Evolutionary conservation across 2,888 invertebrate genomes (phyloP), one percentile per base, ranked within the genome.

Genomic region (Strigamia maritima): DNA sequence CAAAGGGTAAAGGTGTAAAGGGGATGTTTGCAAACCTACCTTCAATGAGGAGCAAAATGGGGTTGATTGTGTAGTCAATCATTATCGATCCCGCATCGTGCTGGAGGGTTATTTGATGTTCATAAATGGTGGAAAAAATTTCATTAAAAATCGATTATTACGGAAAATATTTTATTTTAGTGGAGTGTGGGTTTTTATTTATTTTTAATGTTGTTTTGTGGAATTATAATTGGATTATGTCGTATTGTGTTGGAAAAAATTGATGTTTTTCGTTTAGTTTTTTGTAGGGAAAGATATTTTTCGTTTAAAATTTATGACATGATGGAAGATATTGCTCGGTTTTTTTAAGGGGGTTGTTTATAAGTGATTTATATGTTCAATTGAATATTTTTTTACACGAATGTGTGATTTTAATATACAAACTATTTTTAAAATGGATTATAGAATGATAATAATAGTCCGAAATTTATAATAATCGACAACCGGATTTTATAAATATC

Each of bases 1-100:
- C 16, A 49, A 49, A 49, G 49, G 49, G 49, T 49, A 19, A 19
- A 16, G 49, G 49, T 49, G n/a, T 49, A 49, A 49, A 49, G 16
- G 49, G 6, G 49, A 49, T 49, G 19, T 49, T 49, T 19, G 49
- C 14, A 24, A 24, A 74, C 74, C 74, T 74, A 74, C 74, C 74
- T 74, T 74, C 74, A 74, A 74, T 74, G 74, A 28, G 19, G 49
- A 49, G 49, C 74, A 74, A 74, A 74, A 74, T 74, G 74, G 74
- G 74, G 74, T 74, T 74, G 31, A 31, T 74, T 49, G 49, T 49
- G 74, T 74, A 74, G 74, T 74, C 74, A 74, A 74, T 74, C 74
- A 74, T 74, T 74, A 74, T 74, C 74, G 74, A 74, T 74, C 31
- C 74, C 28, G 31, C 74, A 74, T 74, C 74, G 74, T 31, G 31